Conservation (phyloP, 2,888 invertebrate genomes). For the Dysmachus trigonus region DNA sequence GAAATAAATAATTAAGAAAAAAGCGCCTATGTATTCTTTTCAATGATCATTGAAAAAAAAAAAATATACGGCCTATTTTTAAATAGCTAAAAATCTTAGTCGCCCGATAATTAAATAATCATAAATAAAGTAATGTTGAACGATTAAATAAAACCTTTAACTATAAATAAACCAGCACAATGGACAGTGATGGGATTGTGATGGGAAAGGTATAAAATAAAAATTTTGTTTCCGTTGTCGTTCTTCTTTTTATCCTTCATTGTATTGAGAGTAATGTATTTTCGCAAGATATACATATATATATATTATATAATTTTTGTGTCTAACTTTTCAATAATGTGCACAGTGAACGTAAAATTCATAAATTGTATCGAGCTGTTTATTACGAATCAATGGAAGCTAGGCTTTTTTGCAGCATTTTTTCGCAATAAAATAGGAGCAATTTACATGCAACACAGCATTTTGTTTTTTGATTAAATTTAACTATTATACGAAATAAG, state of each 20-base stretch:
- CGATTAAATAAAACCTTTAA: slow-evolving; percentile 36
- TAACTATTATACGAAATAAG: slow-evolving; percentile 44
- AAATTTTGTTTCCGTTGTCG: neutral
- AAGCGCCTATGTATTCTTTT: slow-evolving; percentile 26
- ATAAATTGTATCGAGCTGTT: neutral
- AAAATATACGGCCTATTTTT: neutral
- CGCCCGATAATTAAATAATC: slow-evolving; percentile 35
- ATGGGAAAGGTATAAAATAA: slow-evolving; percentile 51
- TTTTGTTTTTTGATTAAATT: neutral
- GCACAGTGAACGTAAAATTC: neutral
- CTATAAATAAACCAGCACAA: slow-evolving; percentile 50
- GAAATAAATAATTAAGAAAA: slow-evolving; percentile 29
- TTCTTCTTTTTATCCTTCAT: neutral
- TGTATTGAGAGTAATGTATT: neutral
- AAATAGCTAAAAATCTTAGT: slow-evolving; percentile 31
- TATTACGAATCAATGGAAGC: neutral
- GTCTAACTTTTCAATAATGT: neutral
- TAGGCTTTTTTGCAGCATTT: slow-evolving; percentile 23
- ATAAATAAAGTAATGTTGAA: slow-evolving; percentile 31
- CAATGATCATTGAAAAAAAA: slow-evolving; percentile 5
- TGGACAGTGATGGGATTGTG: slow-evolving; percentile 52
- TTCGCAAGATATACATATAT: neutral
- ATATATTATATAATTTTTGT: neutral
- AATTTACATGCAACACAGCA: slow-evolving; percentile 14
- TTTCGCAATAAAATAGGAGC: neutral